Percentiles rank a stretch among this genome's conserved stretches.
These are phyloP conservation scores for Marisa cornuarietis DNA, from an alignment of 1,140 invertebrate genomes.

Conservation along the genomic window DNA sequence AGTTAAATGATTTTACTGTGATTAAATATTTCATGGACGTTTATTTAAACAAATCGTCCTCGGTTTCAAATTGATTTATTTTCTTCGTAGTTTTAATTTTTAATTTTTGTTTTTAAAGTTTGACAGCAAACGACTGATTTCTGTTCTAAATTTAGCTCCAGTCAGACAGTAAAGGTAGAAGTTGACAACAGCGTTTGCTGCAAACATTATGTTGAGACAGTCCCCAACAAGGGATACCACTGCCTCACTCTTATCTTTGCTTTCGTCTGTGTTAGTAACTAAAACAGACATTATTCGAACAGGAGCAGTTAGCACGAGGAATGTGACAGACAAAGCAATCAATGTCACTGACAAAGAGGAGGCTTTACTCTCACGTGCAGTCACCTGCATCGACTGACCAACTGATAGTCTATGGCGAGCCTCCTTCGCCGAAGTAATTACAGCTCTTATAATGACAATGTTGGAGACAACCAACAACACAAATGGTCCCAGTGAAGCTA, in stretches of 20 bases:
- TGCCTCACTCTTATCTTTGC: too few species aligned
- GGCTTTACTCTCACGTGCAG: background rate
- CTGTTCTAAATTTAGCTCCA: slow-evolving; percentile 27
- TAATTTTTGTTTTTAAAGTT: too few species aligned
- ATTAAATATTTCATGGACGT: too few species aligned
- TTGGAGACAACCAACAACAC: background rate
- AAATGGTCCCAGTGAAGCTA: background rate
- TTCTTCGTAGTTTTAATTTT: too few species aligned
- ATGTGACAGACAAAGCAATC: slow-evolving; percentile 33
- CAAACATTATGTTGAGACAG: slow-evolving; percentile 14
- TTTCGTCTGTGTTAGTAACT: slow-evolving; percentile 10
- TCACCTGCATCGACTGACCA: background rate
- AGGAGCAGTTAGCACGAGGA: slow-evolving; percentile 30
- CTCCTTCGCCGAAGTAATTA: background rate
- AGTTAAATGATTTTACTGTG: too few species aligned
- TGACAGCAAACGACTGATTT: background rate
- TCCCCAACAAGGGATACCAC: too few species aligned
- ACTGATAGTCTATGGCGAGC: background rate
- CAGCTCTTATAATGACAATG: background rate
- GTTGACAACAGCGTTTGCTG: slow-evolving; percentile 27
- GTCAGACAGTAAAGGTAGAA: slow-evolving; percentile 28
- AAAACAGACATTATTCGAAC: slow-evolving; percentile 21
- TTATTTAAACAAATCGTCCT: too few species aligned
- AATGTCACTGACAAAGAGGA: slow-evolving; percentile 28
- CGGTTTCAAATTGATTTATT: too few species aligned